phyloP scores from a whole-genome alignment of 1,140 invertebrate species.

The Leptinotarsa lineolata region DNA sequence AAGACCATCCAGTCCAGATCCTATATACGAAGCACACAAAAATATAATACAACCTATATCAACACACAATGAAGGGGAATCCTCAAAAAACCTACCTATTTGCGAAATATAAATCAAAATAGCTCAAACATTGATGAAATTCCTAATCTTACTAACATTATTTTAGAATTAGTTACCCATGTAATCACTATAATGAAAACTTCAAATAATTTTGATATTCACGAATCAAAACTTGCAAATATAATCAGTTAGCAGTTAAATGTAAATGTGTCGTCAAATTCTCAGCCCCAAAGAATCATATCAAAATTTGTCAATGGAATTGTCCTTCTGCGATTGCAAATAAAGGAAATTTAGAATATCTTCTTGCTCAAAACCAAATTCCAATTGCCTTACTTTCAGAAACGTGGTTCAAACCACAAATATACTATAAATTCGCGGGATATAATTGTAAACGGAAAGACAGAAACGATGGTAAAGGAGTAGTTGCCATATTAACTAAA shows the following conservation, averaged over 20 bases:
- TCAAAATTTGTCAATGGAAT: too few species aligned
- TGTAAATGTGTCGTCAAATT: too few species aligned
- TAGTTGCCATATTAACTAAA: too few species aligned
- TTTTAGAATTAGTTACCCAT: conserved; percentile 16
- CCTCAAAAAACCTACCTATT: neutral
- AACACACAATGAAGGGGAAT: neutral
- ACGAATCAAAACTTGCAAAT: neutral
- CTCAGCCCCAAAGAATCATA: too few species aligned
- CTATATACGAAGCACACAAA: neutral
- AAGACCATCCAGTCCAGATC: neutral
- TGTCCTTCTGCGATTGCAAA: too few species aligned
- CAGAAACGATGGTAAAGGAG: too few species aligned
- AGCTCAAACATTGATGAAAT: neutral
- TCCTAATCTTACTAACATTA: conserved; percentile 14
- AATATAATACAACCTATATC: neutral
- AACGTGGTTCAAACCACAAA: too few species aligned
- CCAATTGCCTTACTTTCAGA: too few species aligned
- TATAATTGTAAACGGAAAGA: too few species aligned
- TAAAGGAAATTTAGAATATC: too few species aligned
- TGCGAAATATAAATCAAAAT: neutral
- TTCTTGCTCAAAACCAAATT: too few species aligned
- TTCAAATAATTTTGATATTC: conserved; percentile 7
- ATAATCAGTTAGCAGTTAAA: conserved; percentile 13
- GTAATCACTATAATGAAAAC: neutral
- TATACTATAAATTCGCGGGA: too few species aligned